Percentiles rank a stretch among this genome's conserved stretches.
These are phyloP conservation scores for Tenthredo notha DNA, from an alignment of 2,888 invertebrate species.

Conservation along the genomic window DNA sequence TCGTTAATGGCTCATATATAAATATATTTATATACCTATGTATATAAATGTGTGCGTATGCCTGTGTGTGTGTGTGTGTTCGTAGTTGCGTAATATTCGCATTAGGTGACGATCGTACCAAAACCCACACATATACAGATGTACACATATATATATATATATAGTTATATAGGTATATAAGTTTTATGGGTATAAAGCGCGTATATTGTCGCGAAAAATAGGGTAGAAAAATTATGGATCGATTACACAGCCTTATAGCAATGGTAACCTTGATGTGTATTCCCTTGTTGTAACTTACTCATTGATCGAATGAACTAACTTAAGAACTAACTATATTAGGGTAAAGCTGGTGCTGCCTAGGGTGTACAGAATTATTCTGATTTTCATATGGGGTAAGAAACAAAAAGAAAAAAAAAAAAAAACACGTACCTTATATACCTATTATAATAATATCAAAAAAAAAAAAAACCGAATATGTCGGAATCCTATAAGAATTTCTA, in stretches of 20 bases:
- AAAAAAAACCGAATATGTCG: too few species aligned
- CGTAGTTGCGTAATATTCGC: not conserved
- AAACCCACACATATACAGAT: not conserved
- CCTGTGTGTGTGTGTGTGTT: not conserved
- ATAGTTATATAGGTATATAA: not conserved
- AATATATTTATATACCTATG: not conserved
- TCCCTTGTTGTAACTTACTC: not conserved
- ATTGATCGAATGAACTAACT: slow-evolving; percentile 20
- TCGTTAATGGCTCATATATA: slow-evolving; percentile 4
- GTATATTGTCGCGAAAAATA: slow-evolving; percentile 3
- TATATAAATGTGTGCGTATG: too few species aligned
- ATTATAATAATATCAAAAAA: too few species aligned
- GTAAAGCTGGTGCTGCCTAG: not conserved
- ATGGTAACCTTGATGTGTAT: slow-evolving; percentile 9
- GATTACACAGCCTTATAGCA: slow-evolving; percentile 20
- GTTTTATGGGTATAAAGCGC: not conserved
- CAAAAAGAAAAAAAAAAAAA: too few species aligned
- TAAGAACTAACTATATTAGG: not conserved
- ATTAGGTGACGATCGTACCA: not conserved
- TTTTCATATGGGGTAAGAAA: not conserved
- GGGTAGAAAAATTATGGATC: not conserved
- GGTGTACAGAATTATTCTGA: not conserved
- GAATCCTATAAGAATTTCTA: too few species aligned
- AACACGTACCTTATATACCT: too few species aligned
- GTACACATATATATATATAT: not conserved